Evolutionary conservation across 1,140 invertebrate genomes (phyloP).

Genomic region (Ooceraea biroi): DNA sequence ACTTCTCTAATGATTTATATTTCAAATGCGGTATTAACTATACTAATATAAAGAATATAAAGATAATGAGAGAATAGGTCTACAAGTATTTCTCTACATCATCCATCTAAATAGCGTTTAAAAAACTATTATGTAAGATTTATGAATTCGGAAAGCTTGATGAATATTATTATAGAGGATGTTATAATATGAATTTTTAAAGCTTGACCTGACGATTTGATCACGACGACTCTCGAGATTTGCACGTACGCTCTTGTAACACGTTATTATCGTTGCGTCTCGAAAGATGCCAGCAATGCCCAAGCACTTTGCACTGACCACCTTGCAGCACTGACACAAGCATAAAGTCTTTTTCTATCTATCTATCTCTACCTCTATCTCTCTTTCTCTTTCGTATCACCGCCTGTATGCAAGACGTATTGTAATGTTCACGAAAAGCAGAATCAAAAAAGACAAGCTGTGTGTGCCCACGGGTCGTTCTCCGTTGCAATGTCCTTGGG

Average conservation of each 20-base stretch:
- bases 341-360: constrained; percentile 49
- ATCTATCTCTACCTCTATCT: constrained; percentile 24
- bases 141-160: constrained; percentile 52
- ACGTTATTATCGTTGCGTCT: constrained; percentile 53
- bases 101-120: background rate
- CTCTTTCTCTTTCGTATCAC: constrained; percentile 30
- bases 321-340: constrained; percentile 78
- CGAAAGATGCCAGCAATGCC: constrained; percentile 74
- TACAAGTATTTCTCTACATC: background rate
- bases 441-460: constrained; percentile 50
- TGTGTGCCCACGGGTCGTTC: constrained; percentile 55
- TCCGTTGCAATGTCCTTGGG: constrained; percentile 82
- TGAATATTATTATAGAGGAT: constrained; percentile 23
- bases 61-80: constrained; percentile 1
- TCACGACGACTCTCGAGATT: constrained; percentile 65
- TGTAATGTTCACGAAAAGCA: constrained; percentile 64
- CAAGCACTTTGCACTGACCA: constrained; percentile 83
- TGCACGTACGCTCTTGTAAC: constrained; percentile 64
- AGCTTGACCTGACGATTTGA: constrained; percentile 62
- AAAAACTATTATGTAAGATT: constrained; percentile 31
- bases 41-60: background rate
- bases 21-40: constrained; percentile 6
- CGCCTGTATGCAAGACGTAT: constrained; percentile 57
- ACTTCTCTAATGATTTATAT: constrained; percentile 12
- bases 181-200: constrained; percentile 29